Evolutionary conservation across 2,113 vertebrate genomes (phyloP), one percentile per base, ranked within the genome.

Genomic region (Lipophrys pholis): DNA sequence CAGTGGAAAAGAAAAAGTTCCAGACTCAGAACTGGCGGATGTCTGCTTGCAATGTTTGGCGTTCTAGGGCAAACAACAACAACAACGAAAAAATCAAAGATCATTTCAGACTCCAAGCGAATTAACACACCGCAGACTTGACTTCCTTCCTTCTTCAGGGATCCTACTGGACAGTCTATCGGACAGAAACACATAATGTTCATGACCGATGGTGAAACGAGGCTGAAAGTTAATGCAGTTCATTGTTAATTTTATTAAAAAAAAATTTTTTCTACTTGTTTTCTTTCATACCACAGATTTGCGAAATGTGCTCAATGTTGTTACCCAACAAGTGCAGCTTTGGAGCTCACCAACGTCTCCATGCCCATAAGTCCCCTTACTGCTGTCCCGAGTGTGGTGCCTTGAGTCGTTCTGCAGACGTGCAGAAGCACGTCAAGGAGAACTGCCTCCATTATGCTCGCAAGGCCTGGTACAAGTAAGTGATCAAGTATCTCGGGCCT

Each of bases 371-470:
- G 90, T 96, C 97, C 1, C 97, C 97, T 0, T 97, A 96, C 86
- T 96, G 95, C 91, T 99, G 97, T 83, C 97, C 97, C 0, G 97
- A 99, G 92, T 99, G 97, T 0, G 97, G 97, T 0, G 95, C 94
- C 0, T 91, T 96, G 65, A 96, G 96, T 69, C 95, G 95, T 58
- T 97, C 96, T 0, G 95, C 94, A 59, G 96, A 99, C 83, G 96
- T 99, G 89, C 97, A 99, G 86, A 97, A 95, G n/a, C 97, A 99
- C 0, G 95, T 99, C 76, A 97, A 94, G 85, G 96, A 98, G 84
- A 97, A 98, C 83, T 99, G 97, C 88, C 94, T 99, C 74, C 97
- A 99, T 85, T 99, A 97, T 46, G 93, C 97, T 72, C 96, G 96
- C 85, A 97, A 96, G 90, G 95, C 96, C 11, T 97, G 95, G 73